phyloP scores from a whole-genome alignment of 1,140 invertebrate genomes.

The Mactra quadrangularis region DNA sequence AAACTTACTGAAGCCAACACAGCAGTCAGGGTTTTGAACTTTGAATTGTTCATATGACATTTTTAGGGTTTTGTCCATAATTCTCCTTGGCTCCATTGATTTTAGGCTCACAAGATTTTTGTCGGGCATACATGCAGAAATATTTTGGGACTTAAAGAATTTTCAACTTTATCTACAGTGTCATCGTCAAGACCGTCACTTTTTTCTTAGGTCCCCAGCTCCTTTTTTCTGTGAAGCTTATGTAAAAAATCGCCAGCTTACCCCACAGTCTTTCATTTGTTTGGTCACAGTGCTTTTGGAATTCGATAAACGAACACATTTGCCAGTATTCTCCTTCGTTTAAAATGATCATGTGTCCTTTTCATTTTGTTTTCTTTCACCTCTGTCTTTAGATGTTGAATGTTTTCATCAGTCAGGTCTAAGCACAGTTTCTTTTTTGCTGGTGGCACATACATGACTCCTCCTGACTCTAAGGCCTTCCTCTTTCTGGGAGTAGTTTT shows the following conservation, averaged over 20 bases:
- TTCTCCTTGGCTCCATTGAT: background rate
- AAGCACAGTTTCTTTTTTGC: background rate
- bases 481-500: background rate
- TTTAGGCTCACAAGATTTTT: no score
- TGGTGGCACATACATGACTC: background rate
- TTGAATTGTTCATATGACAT: conserved; percentile 18
- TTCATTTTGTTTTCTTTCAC: background rate
- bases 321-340: background rate
- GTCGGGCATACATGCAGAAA: background rate
- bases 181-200: background rate
- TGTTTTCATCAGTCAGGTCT: background rate
- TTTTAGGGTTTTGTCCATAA: background rate
- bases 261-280: background rate
- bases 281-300: background rate
- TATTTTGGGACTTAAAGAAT: background rate
- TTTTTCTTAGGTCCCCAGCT: background rate
- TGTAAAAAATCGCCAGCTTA: conserved; percentile 6
- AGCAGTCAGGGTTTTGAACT: background rate
- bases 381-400: background rate
- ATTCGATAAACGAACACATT: background rate
- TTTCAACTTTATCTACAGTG: no score
- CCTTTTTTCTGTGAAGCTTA: background rate
- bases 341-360: background rate
- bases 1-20: conserved; percentile 15
- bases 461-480: background rate